Percentiles rank a stretch among this genome's conserved stretches.
These are phyloP conservation scores for Drusus annulatus DNA, from an alignment of 1,140 invertebrate genomes.

Conservation along the genomic window DNA sequence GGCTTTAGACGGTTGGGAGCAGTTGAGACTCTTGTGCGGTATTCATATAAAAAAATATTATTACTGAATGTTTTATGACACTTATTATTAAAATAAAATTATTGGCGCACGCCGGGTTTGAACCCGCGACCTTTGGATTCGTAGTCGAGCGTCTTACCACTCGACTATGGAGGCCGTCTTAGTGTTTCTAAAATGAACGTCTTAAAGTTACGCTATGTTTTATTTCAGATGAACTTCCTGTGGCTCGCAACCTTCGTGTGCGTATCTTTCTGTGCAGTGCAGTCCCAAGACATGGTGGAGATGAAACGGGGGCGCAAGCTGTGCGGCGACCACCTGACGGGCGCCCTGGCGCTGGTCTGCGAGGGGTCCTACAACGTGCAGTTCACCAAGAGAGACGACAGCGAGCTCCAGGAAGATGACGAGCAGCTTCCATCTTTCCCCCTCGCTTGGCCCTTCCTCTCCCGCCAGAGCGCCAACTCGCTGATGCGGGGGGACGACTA, in stretches of 20 bases:
- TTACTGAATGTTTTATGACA: too few species aligned
- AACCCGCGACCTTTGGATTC: too few species aligned
- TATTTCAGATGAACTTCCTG: slow-evolving; percentile 50
- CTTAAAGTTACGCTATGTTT: too few species aligned
- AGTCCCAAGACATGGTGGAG: not conserved
- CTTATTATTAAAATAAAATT: too few species aligned
- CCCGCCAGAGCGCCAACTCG: slow-evolving; percentile 25
- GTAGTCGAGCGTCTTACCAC: too few species aligned
- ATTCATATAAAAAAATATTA: too few species aligned
- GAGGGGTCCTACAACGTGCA: not conserved
- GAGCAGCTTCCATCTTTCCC: slow-evolving; percentile 15
- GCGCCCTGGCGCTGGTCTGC: not conserved
- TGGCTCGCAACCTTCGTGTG: slow-evolving; percentile 44
- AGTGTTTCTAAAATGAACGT: too few species aligned
- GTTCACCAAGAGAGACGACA: not conserved
- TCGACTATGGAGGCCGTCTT: too few species aligned
- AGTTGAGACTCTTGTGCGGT: too few species aligned
- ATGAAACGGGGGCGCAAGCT: not conserved
- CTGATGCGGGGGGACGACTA: slow-evolving; percentile 32
- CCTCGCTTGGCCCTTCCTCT: slow-evolving; percentile 50
- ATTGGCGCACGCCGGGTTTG: too few species aligned
- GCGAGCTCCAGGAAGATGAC: slow-evolving; percentile 17
- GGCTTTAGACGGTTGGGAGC: too few species aligned
- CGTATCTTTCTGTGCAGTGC: not conserved
- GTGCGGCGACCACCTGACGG: not conserved